Evolutionary conservation across 2,113 vertebrate species (phyloP), one percentile per base, ranked within the genome.

Genomic region (Chinchilla lanigera): DNA sequence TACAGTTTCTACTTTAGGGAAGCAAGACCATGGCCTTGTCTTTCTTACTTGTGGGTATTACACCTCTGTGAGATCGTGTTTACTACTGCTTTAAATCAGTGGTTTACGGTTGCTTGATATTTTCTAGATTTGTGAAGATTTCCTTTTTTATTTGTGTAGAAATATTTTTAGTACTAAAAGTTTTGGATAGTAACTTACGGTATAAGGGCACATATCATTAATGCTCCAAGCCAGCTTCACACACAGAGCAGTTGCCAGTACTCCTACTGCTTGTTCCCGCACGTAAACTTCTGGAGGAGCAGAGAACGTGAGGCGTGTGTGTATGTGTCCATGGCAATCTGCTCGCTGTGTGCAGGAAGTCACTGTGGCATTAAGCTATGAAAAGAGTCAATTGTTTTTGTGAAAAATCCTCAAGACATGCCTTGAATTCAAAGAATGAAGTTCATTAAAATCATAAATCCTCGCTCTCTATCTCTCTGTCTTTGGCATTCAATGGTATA

Each of bases 251-350:
- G 60, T 71, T 60, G 88, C 93, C 91, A 56, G 56, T 94, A 89
- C 71, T 94, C 86, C 85, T 93, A 98, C 96, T 97, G 97, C 96
- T 97, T 93, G 30, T 69, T 96, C 56, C 95, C 75, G 97, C 97
- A 98, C 94, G 96, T 96, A 97, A 97, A 98, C 98, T 98, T 96
- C 94, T 90, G 80, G 95, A 92, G 96, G 97, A 75, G 75, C 61
- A 89, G 83, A 97, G 83, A 97, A 96, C 97, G 97, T 98, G 96
- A 96, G 84, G 92, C 97, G 65, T 92, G 71, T 89, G 97, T 98
- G 97, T 97, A 98, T 98, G 98, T 99, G 99, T 98, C 99, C 99
- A 99, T 99, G 98, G 98, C 97, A 98, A 98, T 99, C 97, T 98
- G 75, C 94, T 98, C 54, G 95, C 80, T 98, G 97, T 97, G 97